phyloP scores from a whole-genome alignment of 2,797 vertebrate species.

The Cossypha polioptera region DNA sequence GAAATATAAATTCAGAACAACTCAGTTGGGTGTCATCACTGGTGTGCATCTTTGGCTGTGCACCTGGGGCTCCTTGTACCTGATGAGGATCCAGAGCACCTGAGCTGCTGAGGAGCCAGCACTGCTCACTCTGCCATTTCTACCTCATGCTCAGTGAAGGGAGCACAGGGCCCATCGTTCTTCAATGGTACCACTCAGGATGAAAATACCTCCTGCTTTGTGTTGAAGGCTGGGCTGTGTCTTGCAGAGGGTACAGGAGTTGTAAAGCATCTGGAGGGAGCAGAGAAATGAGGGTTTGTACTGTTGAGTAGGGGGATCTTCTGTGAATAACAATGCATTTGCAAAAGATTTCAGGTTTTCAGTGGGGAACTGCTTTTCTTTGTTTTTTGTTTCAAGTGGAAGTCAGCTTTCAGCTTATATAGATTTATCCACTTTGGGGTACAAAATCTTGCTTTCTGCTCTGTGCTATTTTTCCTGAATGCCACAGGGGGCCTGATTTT shows the following conservation, averaged over 20 bases:
- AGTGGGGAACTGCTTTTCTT: background rate
- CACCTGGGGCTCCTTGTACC: fast-evolving
- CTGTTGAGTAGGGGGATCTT: background rate
- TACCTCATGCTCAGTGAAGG: background rate
- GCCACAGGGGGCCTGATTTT: constrained; percentile 50
- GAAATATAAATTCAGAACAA: background rate
- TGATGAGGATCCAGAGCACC: background rate
- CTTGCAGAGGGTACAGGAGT: background rate
- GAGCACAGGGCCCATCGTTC: fast-evolving
- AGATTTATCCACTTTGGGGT: constrained; percentile 47
- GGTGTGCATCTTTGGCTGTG: background rate
- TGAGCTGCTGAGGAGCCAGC: background rate
- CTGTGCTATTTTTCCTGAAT: constrained; percentile 45
- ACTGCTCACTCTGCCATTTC: background rate
- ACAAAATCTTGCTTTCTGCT: constrained; percentile 43
- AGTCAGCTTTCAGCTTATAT: constrained; percentile 52
- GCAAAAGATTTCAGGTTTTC: constrained; percentile 32
- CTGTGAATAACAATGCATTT: constrained; percentile 14
- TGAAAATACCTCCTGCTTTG: background rate
- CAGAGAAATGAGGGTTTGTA: background rate
- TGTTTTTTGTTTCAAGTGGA: constrained; percentile 29
- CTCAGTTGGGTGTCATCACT: background rate
- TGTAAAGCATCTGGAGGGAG: background rate
- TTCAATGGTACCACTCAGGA: fast-evolving
- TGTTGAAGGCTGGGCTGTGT: background rate